Evolutionary conservation across 2,888 invertebrate species (phyloP), one percentile per base, ranked within the genome.

Genomic region (Scaptomyza polygonia): DNA sequence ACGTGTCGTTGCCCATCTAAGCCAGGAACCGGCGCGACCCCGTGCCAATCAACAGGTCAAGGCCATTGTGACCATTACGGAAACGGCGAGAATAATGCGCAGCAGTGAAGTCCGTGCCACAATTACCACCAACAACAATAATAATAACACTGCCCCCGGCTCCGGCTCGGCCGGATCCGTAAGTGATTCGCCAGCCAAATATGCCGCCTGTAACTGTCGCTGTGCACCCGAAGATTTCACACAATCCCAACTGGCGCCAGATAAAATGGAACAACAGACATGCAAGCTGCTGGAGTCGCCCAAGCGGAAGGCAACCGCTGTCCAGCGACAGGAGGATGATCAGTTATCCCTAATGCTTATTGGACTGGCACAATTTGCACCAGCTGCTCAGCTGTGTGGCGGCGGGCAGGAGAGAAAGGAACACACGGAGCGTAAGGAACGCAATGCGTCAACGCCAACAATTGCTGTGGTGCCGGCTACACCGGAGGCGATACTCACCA

Each of bases 381-480:
- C 93, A 1, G 90, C 93, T 0, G 90, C 93, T 12, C 92, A 92
- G 89, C 89, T 94, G 81, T 86, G 94, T 80, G 92, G 72, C 9
- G 48, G 4, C 9, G 48, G 4, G 3, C 62, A 43, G 39, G 58
- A 59, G 21, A 9, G 36, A n/a, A 36, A 9, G 30, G 30, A 30
- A 1, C 6, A 0, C 30, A 30, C 3, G 7, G 36, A 36, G 14
- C 6, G 9, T 16, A 39, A 16, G 5, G 47, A 29, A n/a, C 42
- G 12, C 3, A 54, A 75, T 55, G 16, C 92, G 91, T 16, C 21
- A 6, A 45, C 76, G 74, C 95, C 95, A 62, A 95, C 94, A 85
- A 95, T 96, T 85, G 94, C 96, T 45, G 94, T 96, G 66, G 93
- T 95, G 62, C 96, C 96, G 63, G 95, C 96, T 25, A 96, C 96